Percentiles rank a stretch among this genome's conserved stretches.
These are phyloP conservation scores for Anolis apletophallus DNA, from an alignment of 2,797 vertebrate species.

Conservation along the genomic window DNA sequence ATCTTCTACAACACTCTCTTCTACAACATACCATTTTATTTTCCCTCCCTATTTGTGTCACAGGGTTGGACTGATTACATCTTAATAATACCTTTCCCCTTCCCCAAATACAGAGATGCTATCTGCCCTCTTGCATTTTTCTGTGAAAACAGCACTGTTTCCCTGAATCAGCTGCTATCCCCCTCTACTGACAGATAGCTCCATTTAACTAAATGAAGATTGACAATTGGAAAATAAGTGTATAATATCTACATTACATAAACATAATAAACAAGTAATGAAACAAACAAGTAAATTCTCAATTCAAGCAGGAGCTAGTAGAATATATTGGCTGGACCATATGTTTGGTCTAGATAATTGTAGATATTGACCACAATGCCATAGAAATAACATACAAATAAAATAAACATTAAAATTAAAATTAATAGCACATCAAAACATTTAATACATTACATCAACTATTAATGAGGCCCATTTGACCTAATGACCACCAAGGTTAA, in stretches of 20 bases:
- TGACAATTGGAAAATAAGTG: background rate
- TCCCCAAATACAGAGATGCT: background rate
- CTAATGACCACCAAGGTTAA: no score
- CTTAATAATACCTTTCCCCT: background rate
- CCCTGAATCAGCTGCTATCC: no score
- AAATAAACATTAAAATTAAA: no score
- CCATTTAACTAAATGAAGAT: background rate
- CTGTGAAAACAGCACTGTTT: background rate
- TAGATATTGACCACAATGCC: no score
- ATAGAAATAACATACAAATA: no score
- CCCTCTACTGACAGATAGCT: background rate
- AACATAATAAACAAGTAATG: background rate
- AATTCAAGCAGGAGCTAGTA: background rate
- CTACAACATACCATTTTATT: background rate
- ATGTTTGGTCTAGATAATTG: no score
- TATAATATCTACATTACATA: background rate
- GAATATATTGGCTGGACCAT: background rate
- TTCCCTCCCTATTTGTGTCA: no score
- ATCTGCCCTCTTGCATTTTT: background rate
- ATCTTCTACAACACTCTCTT: background rate
- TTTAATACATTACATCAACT: no score
- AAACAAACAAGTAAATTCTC: background rate
- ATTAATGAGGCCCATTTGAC: no score
- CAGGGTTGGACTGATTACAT: no score
- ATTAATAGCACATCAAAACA: no score